Conservation (phyloP, 2,888 invertebrate genomes). For the Chrysolina haemoptera region DNA sequence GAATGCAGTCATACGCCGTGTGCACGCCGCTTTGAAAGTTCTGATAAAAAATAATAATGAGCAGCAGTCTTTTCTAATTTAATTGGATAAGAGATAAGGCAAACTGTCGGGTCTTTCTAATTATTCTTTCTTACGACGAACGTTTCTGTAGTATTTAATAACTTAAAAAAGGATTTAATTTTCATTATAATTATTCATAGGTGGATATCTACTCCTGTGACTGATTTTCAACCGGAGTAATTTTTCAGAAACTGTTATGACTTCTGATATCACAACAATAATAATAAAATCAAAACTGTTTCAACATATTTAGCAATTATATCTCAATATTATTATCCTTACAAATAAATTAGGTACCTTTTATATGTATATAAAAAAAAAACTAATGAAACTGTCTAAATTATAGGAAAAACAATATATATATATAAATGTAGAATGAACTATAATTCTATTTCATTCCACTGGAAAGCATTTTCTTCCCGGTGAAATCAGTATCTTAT, state of each 20-base stretch:
- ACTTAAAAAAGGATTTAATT: background rate
- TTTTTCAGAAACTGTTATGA: background rate
- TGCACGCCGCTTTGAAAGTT: slow-evolving; percentile 7
- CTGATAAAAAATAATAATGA: slow-evolving; percentile 35
- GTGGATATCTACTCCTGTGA: background rate
- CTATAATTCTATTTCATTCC: too few species aligned
- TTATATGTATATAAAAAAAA: too few species aligned
- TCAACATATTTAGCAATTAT: too few species aligned
- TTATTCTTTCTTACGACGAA: slow-evolving; percentile 24
- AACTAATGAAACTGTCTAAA: too few species aligned
- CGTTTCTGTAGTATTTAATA: slow-evolving; percentile 20
- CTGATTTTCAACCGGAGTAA: background rate
- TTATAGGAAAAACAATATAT: too few species aligned
- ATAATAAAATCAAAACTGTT: too few species aligned
- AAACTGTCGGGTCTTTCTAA: slow-evolving; percentile 35
- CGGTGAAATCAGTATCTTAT: too few species aligned
- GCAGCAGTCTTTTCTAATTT: slow-evolving; percentile 35
- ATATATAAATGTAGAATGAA: too few species aligned
- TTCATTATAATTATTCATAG: slow-evolving; percentile 4
- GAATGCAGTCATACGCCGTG: slow-evolving; percentile 20
- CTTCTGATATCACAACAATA: too few species aligned
- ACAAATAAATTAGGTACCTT: too few species aligned
- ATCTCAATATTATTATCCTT: too few species aligned
- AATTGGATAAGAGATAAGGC: slow-evolving; percentile 37
- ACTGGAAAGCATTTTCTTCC: too few species aligned